Base-by-base conservation (phyloP, 2,113 vertebrate species). In the Dryoscopus gambensis region DNA sequence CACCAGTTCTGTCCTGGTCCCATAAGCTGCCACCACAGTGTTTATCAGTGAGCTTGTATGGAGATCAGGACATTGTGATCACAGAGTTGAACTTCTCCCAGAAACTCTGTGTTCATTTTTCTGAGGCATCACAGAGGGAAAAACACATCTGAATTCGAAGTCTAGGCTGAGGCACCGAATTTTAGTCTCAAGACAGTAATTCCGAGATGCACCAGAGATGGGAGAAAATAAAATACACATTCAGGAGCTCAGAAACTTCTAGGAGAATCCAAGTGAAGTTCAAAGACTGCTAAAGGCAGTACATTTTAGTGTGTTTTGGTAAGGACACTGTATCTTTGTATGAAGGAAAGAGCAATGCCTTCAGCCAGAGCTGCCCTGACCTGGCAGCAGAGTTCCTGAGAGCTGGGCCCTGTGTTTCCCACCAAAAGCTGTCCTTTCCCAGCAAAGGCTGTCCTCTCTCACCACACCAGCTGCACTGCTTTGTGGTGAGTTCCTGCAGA, bases 11-110 rank as follows among this genome's bases (percentile, higher is more conserved):
- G 31, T 24, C 49, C 31, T 62, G 12, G 13, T 53, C 16, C 28
- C 39, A 50, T 25, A 42, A 74, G 24, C 25, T 84, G 37, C 30
- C 57, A 31, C 18, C 30, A 22, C 0, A 0, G 15, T 73, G 37
- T 67, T 76, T 56, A 47, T n/a, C 50, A 40, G 13, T 0, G 12
- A 53, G 33, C 31, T 78, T 2, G 0, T 21, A 18, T 4, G 2
- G 35, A 74, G 15, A 15, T 59, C 17, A 74, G 55, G 35, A 49
- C 35, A 25, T 39, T 2, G 3, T 30, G 39, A 27, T 59, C 53
- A 49, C 0, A 0, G 83, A 87, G 53, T 9, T 63, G 62, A 90
- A 67, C 49, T 75, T 79, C 50, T 62, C 47, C 7, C 31, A 53
- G 8, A 82, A 62, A 22, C 7, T 46, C 62, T n/a, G 14, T 55